Conservation (phyloP, 2,888 invertebrate species). For the Lissocephala sabroskyi region DNA sequence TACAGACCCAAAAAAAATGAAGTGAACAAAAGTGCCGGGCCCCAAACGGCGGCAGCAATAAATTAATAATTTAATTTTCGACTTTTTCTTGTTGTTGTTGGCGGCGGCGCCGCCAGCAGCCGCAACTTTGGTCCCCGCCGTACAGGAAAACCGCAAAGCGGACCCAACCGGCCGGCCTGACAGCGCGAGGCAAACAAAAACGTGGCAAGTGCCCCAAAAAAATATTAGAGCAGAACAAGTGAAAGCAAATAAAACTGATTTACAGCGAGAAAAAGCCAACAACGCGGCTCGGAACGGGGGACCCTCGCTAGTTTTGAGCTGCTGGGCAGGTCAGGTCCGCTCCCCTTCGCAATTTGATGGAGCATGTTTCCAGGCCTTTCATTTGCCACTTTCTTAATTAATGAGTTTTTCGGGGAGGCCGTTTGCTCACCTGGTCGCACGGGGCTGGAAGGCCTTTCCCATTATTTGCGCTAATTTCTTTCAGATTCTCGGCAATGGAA, state of each 20-base stretch:
- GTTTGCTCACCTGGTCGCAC: background rate
- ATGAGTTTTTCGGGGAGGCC: slow-evolving; percentile 46
- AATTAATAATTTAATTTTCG: slow-evolving; percentile 68
- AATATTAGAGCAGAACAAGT: slow-evolving; percentile 54
- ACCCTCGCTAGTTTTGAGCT: too few relatives aligned
- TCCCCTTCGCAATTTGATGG: slow-evolving; percentile 44
- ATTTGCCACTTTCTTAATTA: slow-evolving; percentile 64
- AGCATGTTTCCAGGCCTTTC: slow-evolving; percentile 59
- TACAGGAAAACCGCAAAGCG: slow-evolving; percentile 25
- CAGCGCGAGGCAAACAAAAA: slow-evolving; percentile 29
- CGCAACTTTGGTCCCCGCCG: slow-evolving; percentile 1
- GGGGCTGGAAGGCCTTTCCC: background rate
- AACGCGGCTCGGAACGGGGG: too few relatives aligned
- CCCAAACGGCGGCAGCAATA: slow-evolving; percentile 48
- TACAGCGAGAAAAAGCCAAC: slow-evolving; percentile 23
- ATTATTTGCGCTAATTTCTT: slow-evolving; percentile 58
- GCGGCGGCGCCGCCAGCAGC: slow-evolving; percentile 25
- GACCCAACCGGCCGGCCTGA: slow-evolving; percentile 3
- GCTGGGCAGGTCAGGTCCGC: slow-evolving; percentile 5
- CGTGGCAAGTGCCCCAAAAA: slow-evolving; percentile 35
- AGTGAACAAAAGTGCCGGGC: slow-evolving; percentile 10
- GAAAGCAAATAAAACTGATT: slow-evolving; percentile 63
- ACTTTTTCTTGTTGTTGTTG: slow-evolving; percentile 62
- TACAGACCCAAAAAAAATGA: slow-evolving; percentile 10
- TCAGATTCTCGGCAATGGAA: slow-evolving; percentile 47